Percentiles rank a stretch among this genome's conserved stretches.
phyloP scores from a whole-genome alignment of 2,797 vertebrate species.

The Enteromius mattozi region DNA sequence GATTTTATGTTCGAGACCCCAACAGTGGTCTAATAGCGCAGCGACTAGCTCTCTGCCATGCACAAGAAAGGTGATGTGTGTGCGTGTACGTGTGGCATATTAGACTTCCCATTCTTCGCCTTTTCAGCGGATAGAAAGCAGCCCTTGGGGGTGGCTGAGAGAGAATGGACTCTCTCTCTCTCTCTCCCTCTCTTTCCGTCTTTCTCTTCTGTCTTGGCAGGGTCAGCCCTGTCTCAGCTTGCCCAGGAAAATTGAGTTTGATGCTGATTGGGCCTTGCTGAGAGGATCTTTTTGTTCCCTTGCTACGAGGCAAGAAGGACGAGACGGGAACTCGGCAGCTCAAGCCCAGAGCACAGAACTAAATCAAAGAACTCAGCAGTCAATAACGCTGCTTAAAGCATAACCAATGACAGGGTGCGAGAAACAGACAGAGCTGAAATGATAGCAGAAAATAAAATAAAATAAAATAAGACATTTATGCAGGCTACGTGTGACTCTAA shows the following conservation, averaged over 20 bases:
- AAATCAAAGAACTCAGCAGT: slow-evolving; percentile 49
- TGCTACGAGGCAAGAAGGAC: slow-evolving; percentile 29
- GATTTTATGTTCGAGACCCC: slow-evolving; percentile 46
- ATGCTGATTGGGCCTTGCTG: slow-evolving; percentile 52
- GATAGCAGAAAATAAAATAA: slow-evolving; percentile 7
- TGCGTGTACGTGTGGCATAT: not conserved
- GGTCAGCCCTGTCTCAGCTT: slow-evolving; percentile 49
- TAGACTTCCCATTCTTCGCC: slow-evolving; percentile 5
- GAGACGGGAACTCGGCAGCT: slow-evolving; percentile 21
- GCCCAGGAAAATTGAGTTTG: slow-evolving; percentile 52
- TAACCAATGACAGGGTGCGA: slow-evolving; percentile 28
- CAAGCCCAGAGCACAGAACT: slow-evolving; percentile 27
- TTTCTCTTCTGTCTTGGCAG: slow-evolving; percentile 41
- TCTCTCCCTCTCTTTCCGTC: slow-evolving; percentile 13
- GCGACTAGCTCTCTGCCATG: not conserved
- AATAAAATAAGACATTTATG: slow-evolving; percentile 57
- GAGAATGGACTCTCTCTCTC: slow-evolving; percentile 32
- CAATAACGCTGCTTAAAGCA: slow-evolving; percentile 51
- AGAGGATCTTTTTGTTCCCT: slow-evolving; percentile 48
- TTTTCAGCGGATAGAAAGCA: slow-evolving; percentile 34
- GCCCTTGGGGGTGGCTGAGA: slow-evolving; percentile 29
- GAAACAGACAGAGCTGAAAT: slow-evolving; percentile 32
- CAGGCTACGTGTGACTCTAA: not conserved
- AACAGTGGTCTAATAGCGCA: slow-evolving; percentile 43
- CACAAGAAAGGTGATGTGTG: slow-evolving; percentile 4